Base-by-base conservation (phyloP, 2,797 vertebrate species). In the Hafferia zeledoni region DNA sequence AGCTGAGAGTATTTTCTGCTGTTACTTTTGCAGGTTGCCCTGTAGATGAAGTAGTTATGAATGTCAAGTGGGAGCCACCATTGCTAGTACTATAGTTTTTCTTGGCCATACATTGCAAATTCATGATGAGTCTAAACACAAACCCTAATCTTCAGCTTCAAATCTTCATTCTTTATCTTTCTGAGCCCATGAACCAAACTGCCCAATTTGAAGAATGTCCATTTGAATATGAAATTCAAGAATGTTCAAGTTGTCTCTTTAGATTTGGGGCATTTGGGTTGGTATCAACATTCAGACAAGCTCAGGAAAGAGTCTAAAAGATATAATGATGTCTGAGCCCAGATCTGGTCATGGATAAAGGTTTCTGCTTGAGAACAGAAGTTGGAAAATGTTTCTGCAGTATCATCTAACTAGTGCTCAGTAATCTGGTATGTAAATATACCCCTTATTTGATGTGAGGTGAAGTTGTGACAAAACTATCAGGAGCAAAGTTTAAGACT, bases 1-100 rank as follows among this genome's bases (percentile, higher is more conserved):
- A 94, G 85, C 93, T 87, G 75, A 92, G 85, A 90, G 9, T 75
- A 67, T 82, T 96, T 93, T 94, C 94, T 94, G 77, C 81, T 77
- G 83, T 77, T 68, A 68, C 35, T 90, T 79, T 88, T 85, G 35
- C 77, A 55, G 3, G 1, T 27, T 9, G 11, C 78, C 77, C 82
- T 93, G 81, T 60, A 83, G 86, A 83, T 93, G 16, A 43, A 95
- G 83, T 33, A 77, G 69, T 65, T 72, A 80, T 67, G 27, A 46
- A 83, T 65, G 84, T 74, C 24, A 77, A 89, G 19, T 35, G 60
- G 86, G 88, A 95, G 60, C 60, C 55, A 70, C 52, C 44, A 24
- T 83, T 95, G 74, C 83, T 95, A 39, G 41, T 71, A 30, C 19
- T 13, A 3, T 52, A 65, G 53, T 41, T 83, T 30, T 22, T 75